A percentile compares a stretch with the other conserved stretches of the same genome.
Evolutionary conservation across 2,113 vertebrate species (phyloP).

Genomic region (Caracal caracal): DNA sequence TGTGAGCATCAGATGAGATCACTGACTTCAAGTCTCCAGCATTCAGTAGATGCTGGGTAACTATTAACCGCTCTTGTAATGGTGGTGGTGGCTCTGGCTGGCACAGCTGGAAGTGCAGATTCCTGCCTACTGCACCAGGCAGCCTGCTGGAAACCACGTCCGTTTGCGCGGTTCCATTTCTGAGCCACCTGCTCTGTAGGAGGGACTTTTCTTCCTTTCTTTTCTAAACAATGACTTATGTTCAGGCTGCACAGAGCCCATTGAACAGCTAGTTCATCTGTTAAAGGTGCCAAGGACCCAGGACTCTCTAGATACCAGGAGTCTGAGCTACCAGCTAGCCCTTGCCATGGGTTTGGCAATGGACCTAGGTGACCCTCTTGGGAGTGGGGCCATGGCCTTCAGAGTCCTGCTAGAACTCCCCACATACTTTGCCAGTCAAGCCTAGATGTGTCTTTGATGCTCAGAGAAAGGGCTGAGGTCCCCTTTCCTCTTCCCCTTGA

Average conservation of each 20-base stretch:
- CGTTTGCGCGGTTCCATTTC: constrained; percentile 6
- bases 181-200: constrained; percentile 26
- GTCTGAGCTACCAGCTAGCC: neutral
- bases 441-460: neutral
- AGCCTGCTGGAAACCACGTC: neutral
- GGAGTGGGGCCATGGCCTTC: neutral
- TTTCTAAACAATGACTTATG: constrained; percentile 22
- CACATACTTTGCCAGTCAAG: neutral
- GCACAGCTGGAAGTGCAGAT: neutral
- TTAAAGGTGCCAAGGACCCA: neutral
- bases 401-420: neutral
- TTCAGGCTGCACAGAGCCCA: neutral
- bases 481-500: neutral
- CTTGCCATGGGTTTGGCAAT: neutral
- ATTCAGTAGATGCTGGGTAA: neutral
- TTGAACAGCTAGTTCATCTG: neutral
- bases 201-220: neutral
- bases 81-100: neutral
- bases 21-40: neutral
- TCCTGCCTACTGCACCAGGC: neutral
- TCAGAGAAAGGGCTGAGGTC: neutral
- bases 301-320: neutral
- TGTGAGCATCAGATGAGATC: neutral
- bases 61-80: neutral
- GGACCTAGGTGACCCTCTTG: neutral